Conservation (phyloP, 2,888 invertebrate genomes). For the Graphium colonna region DNA sequence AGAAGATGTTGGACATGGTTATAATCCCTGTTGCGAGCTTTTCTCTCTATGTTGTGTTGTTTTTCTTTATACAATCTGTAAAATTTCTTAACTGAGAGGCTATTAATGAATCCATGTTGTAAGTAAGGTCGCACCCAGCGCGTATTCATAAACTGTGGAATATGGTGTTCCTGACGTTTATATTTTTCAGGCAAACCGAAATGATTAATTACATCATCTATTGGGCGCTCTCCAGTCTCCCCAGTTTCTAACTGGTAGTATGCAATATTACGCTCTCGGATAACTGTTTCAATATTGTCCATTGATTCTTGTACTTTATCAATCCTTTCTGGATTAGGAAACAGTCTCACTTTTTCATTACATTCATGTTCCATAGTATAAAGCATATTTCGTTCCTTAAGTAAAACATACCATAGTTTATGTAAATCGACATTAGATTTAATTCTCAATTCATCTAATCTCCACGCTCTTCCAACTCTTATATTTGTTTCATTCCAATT, state of each 20-base stretch:
- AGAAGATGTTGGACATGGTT: conserved; percentile 85
- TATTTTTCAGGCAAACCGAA: conserved; percentile 82
- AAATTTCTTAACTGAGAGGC: conserved; percentile 81
- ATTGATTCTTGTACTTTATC: conserved; percentile 97
- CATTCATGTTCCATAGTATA: conserved; percentile 95
- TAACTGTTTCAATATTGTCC: conserved; percentile 93
- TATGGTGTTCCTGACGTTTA: conserved; percentile 79
- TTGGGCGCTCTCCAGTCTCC: conserved; percentile 88
- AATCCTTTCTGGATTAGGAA: conserved; percentile 95
- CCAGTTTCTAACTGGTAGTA: conserved; percentile 95
- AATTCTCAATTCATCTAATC: conserved; percentile 91
- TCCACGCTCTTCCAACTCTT: conserved; percentile 93
- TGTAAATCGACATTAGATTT: conserved; percentile 98
- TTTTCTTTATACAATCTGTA: conserved; percentile 83
- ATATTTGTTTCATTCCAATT: conserved; percentile 90
- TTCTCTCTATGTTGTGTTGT: conserved; percentile 76
- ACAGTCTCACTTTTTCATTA: conserved; percentile 82
- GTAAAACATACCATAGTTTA: conserved; percentile 94
- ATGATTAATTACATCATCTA: conserved; percentile 75
- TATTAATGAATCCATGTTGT: conserved; percentile 73
- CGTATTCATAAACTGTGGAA: conserved; percentile 84
- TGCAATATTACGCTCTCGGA: conserved; percentile 95
- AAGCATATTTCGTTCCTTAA: conserved; percentile 98
- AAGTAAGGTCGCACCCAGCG: conserved; percentile 81
- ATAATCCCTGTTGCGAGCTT: conserved; percentile 80